Percentiles rank a stretch among this genome's conserved stretches.
Conservation (phyloP, 2,113 vertebrate species). For the Pomatostomus ruficeps region DNA sequence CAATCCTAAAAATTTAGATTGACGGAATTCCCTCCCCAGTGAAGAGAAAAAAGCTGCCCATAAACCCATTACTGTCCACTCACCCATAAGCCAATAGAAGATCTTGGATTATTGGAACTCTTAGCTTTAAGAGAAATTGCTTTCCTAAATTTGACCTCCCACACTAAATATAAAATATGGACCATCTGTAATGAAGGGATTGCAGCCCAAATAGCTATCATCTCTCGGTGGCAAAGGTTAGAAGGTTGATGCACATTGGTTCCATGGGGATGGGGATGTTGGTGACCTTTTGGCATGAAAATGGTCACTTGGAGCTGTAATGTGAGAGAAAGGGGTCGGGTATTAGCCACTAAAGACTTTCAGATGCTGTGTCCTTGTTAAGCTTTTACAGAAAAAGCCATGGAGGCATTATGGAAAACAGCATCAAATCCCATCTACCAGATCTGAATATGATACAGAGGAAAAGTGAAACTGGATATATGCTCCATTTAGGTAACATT, state of each 20-base stretch:
- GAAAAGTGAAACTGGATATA: conserved; percentile 57
- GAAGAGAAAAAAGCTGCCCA: conserved; percentile 64
- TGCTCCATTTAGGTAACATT: conserved; percentile 11
- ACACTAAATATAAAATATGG: conserved; percentile 92
- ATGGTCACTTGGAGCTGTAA: conserved; percentile 77
- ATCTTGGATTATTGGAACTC: conserved; percentile 71
- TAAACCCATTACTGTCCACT: conserved; percentile 75
- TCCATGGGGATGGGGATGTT: conserved; percentile 64
- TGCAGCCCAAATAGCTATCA: conserved; percentile 79
- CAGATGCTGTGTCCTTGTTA: conserved; percentile 65
- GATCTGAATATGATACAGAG: conserved; percentile 54
- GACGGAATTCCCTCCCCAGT: conserved; percentile 65
- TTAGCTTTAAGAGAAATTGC: conserved; percentile 87
- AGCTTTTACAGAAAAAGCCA: conserved; percentile 58
- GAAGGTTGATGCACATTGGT: conserved; percentile 68
- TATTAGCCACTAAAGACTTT: conserved; percentile 72
- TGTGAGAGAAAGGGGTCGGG: conserved; percentile 66
- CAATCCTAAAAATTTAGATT: conserved; percentile 74
- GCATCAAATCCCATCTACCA: conserved; percentile 63
- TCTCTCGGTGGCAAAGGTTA: conserved; percentile 73
- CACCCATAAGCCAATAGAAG: conserved; percentile 73
- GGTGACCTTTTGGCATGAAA: conserved; percentile 79
- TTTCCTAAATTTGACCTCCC: conserved; percentile 82
- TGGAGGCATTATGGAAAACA: conserved; percentile 46
- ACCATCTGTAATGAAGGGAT: conserved; percentile 85